A percentile compares a stretch with the other conserved stretches of the same genome.
Evolutionary conservation across 2,888 invertebrate genomes (phyloP).

Genomic region (Liodrosophila aerea): DNA sequence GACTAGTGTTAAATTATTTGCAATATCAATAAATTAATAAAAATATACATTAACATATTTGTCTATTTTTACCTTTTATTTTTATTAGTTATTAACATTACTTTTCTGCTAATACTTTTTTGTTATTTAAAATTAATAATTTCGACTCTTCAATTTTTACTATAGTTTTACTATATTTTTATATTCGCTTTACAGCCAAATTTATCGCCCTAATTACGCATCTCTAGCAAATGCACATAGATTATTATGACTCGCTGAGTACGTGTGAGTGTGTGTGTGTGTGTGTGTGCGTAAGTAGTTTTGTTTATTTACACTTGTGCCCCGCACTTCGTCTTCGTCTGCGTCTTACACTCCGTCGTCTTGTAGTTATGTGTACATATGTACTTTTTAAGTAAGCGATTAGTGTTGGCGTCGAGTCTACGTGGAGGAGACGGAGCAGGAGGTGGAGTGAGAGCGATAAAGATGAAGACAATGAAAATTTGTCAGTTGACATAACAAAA

Average conservation of each 20-base stretch:
- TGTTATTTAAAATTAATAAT: no score
- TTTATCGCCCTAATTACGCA: slow-evolving; percentile 18
- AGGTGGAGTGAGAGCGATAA: no score
- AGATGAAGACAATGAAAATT: slow-evolving; percentile 66
- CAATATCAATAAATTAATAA: no score
- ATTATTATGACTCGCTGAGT: not conserved
- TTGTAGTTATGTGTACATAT: slow-evolving; percentile 14
- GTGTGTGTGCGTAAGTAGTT: slow-evolving; percentile 36
- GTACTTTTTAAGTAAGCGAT: slow-evolving; percentile 68
- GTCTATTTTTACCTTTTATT: no score
- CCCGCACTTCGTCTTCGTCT: slow-evolving; percentile 5
- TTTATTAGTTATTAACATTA: no score
- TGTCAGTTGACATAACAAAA: slow-evolving; percentile 64
- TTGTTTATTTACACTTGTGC: slow-evolving; percentile 64
- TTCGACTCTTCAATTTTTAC: no score
- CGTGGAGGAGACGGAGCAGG: slow-evolving; percentile 6
- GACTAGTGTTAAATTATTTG: no score
- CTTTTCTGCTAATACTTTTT: no score
- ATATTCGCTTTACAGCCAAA: not conserved
- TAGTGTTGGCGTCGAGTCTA: slow-evolving; percentile 41
- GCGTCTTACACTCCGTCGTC: not conserved
- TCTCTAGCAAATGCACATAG: slow-evolving; percentile 31
- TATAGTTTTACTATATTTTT: no score
- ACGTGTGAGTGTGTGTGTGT: not conserved
- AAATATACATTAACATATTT: no score